phyloP scores from a whole-genome alignment of 2,797 vertebrate genomes.

The Danio aesculapii region DNA sequence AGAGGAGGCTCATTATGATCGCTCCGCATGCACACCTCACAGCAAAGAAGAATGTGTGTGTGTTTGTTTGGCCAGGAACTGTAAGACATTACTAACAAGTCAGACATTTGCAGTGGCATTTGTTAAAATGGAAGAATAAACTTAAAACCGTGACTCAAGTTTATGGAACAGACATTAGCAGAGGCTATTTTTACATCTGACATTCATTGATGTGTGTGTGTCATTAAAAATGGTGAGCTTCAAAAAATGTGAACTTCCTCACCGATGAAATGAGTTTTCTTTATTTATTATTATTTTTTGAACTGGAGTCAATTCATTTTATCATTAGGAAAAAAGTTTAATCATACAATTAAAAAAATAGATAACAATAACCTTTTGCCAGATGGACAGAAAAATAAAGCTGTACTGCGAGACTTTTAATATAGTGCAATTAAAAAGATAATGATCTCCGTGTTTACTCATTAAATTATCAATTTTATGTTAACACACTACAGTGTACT shows the following conservation, averaged over 20 bases:
- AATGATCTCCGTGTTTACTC: constrained; percentile 44
- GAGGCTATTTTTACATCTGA: neutral
- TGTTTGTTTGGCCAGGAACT: neutral
- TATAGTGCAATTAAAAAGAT: constrained; percentile 46
- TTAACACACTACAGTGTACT: too few relatives aligned
- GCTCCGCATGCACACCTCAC: constrained; percentile 48
- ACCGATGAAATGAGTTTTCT: neutral
- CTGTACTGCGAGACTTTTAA: constrained; percentile 45
- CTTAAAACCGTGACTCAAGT: neutral
- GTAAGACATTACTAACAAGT: neutral
- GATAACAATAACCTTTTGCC: constrained; percentile 49
- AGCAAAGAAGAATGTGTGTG: neutral
- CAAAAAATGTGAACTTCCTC: neutral
- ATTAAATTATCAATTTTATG: neutral
- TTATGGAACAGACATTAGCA: neutral
- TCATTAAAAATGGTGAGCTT: constrained; percentile 29
- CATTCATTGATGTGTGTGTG: neutral
- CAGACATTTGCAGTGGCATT: neutral
- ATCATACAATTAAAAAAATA: neutral
- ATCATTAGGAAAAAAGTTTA: neutral
- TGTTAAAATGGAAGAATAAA: neutral
- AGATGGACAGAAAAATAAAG: constrained; percentile 34
- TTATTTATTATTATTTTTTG: neutral
- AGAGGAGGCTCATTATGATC: constrained; percentile 64
- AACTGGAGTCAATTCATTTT: neutral